Conservation (phyloP, 2,888 invertebrate genomes). For the Sabatieria punctata region DNA sequence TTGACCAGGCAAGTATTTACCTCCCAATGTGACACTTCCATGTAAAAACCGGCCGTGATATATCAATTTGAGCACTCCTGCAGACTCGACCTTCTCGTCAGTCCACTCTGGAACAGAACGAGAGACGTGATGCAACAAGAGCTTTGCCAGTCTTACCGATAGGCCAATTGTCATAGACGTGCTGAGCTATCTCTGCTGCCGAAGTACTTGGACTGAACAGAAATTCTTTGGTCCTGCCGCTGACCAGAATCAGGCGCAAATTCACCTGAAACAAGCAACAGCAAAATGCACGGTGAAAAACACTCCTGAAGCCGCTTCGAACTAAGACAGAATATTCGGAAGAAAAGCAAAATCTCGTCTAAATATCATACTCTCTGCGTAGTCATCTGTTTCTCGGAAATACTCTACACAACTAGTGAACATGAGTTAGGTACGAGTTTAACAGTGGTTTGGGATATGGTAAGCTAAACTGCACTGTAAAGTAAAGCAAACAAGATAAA, state of each 20-base stretch:
- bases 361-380: no score
- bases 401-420: not conserved
- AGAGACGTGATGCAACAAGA: not conserved
- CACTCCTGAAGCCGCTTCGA: no score
- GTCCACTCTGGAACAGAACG: slow-evolving; percentile 62
- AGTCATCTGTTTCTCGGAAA: not conserved
- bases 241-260: slow-evolving; percentile 89
- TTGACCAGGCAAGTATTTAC: slow-evolving; percentile 20
- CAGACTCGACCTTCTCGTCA: slow-evolving; percentile 65
- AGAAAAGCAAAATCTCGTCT: no score
- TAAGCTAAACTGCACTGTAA: no score
- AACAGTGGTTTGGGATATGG: no score
- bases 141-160: slow-evolving; percentile 51
- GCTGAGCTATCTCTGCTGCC: slow-evolving; percentile 94
- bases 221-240: slow-evolving; percentile 98
- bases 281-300: no score
- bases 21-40: slow-evolving; percentile 90
- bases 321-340: no score
- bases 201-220: slow-evolving; percentile 89
- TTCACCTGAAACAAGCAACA: slow-evolving; percentile 96
- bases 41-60: slow-evolving; percentile 99
- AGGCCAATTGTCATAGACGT: slow-evolving; percentile 98
- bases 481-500: no score
- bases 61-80: slow-evolving; percentile 93
- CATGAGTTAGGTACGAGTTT: not conserved